These are phyloP conservation scores for Synergus gifuensis DNA, from an alignment of 2,888 invertebrate species.

Conservation along the genomic window DNA sequence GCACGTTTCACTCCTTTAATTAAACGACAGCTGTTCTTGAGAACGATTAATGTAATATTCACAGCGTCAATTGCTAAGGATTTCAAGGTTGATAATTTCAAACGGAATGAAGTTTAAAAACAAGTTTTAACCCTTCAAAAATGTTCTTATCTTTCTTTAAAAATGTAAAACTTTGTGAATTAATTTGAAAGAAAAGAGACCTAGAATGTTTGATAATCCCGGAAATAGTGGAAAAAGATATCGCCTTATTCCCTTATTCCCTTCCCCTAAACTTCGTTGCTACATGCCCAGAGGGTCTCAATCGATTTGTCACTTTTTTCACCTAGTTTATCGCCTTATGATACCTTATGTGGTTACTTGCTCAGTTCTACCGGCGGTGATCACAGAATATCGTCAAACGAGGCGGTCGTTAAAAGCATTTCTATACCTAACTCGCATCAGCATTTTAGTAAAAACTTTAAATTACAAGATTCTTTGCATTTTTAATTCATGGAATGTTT, in stretches of 20 bases:
- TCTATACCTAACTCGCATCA: background rate
- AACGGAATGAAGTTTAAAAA: background rate
- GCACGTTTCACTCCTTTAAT: conserved; percentile 16
- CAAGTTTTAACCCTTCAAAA: too few species aligned
- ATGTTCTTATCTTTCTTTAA: too few species aligned
- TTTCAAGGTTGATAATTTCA: conserved; percentile 3
- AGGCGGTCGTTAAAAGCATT: conserved; percentile 13
- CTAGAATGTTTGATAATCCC: background rate
- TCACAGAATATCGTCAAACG: background rate
- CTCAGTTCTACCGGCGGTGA: conserved; percentile 3
- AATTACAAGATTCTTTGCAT: background rate
- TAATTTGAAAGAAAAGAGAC: background rate
- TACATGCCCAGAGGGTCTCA: conserved; percentile 23
- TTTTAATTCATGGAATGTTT: background rate
- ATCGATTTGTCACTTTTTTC: conserved; percentile 32
- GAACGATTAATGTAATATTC: conserved; percentile 6
- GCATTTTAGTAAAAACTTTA: background rate
- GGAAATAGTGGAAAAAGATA: conserved; percentile 17
- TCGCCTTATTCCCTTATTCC: conserved; percentile 6
- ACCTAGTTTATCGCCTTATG: conserved; percentile 14
- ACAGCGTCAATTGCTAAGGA: background rate
- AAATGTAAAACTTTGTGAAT: background rate
- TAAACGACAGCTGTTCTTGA: conserved; percentile 33
- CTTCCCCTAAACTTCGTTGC: conserved; percentile 7
- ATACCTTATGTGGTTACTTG: conserved; percentile 8